Conservation (phyloP, 2,888 invertebrate species). For the Poecilus cupreus region DNA sequence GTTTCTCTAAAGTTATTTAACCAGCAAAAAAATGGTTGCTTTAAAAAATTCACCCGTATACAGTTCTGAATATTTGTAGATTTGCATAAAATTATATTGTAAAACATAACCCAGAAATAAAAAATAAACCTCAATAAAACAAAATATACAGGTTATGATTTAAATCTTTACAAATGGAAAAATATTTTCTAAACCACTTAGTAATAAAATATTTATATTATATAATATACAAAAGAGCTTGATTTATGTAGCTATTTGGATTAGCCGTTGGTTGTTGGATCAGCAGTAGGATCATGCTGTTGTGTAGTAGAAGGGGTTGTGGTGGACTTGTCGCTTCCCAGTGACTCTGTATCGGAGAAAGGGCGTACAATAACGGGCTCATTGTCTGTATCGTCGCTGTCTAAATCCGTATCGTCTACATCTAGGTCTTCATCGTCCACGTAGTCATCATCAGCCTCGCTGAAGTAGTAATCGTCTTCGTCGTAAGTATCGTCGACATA, state of each 20-base stretch:
- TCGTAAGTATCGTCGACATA: slow-evolving; percentile 47
- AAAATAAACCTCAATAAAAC: background rate
- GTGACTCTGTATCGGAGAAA: slow-evolving; percentile 46
- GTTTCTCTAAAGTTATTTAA: too few species aligned
- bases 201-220: slow-evolving; percentile 37
- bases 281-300: background rate
- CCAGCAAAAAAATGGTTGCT: too few species aligned
- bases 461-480: slow-evolving; percentile 53
- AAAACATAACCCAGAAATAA: background rate
- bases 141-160: background rate
- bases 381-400: slow-evolving; percentile 50
- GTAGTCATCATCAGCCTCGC: slow-evolving; percentile 60
- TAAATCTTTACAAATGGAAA: slow-evolving; percentile 1
- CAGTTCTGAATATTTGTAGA: too few species aligned
- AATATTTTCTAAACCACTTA: slow-evolving; percentile 3
- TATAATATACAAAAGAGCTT: slow-evolving; percentile 1
- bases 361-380: slow-evolving; percentile 36
- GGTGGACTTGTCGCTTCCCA: slow-evolving; percentile 27
- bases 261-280: background rate
- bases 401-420: slow-evolving; percentile 48
- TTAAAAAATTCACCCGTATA: too few species aligned
- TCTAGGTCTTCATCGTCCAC: slow-evolving; percentile 57
- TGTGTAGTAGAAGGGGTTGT: background rate
- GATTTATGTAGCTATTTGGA: background rate
- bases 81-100: too few species aligned